Percentiles rank a stretch among this genome's conserved stretches.
Conservation (phyloP, 30 jellyfish, hydroid and myxozoan genomes). For the Aurelia coerulea region DNA sequence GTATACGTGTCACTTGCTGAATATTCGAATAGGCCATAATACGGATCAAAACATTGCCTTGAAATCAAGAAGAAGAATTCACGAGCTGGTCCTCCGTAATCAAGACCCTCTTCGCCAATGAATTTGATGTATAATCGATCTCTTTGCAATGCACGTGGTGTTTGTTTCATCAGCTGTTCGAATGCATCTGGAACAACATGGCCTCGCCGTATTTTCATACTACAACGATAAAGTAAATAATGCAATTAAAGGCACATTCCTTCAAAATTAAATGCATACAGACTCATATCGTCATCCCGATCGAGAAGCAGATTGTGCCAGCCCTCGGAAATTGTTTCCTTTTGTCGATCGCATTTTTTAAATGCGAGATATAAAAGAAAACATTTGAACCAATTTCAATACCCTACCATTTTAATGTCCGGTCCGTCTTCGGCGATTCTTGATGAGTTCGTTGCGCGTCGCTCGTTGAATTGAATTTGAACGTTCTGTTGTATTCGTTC, state of each 20-base stretch:
- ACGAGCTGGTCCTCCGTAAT: slow-evolving; percentile 99
- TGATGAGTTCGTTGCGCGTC: too few relatives aligned
- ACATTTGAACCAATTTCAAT: too few relatives aligned
- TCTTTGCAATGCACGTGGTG: slow-evolving; percentile 94
- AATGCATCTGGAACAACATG: slow-evolving; percentile 94
- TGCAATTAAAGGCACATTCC: not conserved
- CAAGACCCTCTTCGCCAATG: slow-evolving; percentile 98
- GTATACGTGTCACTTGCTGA: slow-evolving; percentile 99
- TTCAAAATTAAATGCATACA: not conserved
- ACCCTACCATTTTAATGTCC: too few relatives aligned
- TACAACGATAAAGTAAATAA: not conserved
- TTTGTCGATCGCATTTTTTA: too few relatives aligned
- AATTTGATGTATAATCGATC: slow-evolving; percentile 92
- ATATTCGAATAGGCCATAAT: slow-evolving; percentile 94
- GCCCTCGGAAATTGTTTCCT: too few relatives aligned
- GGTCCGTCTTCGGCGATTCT: too few relatives aligned
- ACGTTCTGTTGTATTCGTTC: too few relatives aligned
- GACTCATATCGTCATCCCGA: not conserved
- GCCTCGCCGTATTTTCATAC: slow-evolving; percentile 96
- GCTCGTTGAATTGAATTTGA: too few relatives aligned
- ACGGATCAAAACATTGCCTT: slow-evolving; percentile 93
- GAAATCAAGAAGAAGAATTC: slow-evolving; percentile 96
- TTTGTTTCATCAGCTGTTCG: slow-evolving; percentile 92
- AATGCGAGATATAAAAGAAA: too few relatives aligned
- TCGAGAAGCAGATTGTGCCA: too few relatives aligned